These are phyloP conservation scores for Acanthochromis polyacanthus DNA, from an alignment of 2,113 vertebrate genomes.

Conservation along the genomic window DNA sequence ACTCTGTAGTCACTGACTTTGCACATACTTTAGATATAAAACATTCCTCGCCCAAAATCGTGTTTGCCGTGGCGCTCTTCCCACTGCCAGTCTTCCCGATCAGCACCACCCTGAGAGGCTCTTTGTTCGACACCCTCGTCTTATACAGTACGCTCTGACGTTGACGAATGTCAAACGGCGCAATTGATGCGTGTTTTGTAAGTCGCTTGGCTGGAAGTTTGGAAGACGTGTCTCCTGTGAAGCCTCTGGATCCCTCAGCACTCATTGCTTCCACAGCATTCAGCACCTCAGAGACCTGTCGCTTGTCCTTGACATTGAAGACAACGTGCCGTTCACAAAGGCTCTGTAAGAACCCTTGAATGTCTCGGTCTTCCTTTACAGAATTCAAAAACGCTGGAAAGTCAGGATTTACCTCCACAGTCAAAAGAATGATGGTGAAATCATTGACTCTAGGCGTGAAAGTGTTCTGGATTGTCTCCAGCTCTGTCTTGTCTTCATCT, in stretches of 20 bases:
- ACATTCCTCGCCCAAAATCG: not conserved
- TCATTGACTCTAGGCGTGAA: not conserved
- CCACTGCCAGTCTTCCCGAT: slow-evolving; percentile 54
- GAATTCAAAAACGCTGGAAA: not conserved
- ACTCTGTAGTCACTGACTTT: not conserved
- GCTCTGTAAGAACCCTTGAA: not conserved
- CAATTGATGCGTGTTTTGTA: not conserved
- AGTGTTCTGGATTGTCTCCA: slow-evolving; percentile 5
- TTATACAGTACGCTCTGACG: too few relatives aligned
- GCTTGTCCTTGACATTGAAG: not conserved
- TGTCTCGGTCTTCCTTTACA: slow-evolving; percentile 28
- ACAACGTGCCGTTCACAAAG: not conserved
- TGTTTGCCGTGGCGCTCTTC: slow-evolving; percentile 62
- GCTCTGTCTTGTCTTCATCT: slow-evolving; percentile 52
- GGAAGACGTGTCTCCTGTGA: not conserved
- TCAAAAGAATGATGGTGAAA: slow-evolving; percentile 38
- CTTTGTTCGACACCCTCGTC: not conserved
- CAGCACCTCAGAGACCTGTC: not conserved
- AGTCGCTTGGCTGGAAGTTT: not conserved
- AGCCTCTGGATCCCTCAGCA: not conserved
- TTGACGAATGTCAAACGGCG: too few relatives aligned
- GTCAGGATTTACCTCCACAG: not conserved
- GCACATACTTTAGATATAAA: slow-evolving; percentile 2
- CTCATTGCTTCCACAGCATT: not conserved
- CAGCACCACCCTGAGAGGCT: slow-evolving; percentile 43